phyloP scores from a whole-genome alignment of 1,140 invertebrate species.

The Zaprionus lachaisei region DNA sequence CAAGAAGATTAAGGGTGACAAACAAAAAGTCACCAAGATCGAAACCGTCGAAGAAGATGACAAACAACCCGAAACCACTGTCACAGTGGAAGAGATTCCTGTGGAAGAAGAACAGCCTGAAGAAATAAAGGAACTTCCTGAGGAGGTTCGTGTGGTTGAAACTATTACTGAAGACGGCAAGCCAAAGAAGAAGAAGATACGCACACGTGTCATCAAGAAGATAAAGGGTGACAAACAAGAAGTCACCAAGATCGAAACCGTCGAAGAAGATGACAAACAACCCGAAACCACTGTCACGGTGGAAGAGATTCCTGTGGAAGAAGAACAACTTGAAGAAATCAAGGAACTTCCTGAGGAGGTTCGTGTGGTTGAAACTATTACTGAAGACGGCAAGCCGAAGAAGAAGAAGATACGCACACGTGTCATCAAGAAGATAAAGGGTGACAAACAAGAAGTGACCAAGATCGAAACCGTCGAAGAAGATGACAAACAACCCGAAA shows the following conservation, averaged over 20 bases:
- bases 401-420: conserved; percentile 39
- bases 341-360: conserved; percentile 37
- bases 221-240: conserved; percentile 39
- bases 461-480: conserved; percentile 38
- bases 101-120: conserved; percentile 22
- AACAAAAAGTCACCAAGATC: conserved; percentile 38
- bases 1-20: conserved; percentile 40
- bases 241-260: conserved; percentile 39
- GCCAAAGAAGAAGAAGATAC: conserved; percentile 34
- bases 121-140: conserved; percentile 34
- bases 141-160: conserved; percentile 32
- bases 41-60: conserved; percentile 40
- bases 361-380: conserved; percentile 28
- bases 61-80: conserved; percentile 31
- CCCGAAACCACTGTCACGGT: conserved; percentile 31
- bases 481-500: conserved; percentile 34
- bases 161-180: conserved; percentile 33
- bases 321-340: conserved; percentile 21
- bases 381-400: conserved; percentile 33
- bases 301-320: conserved; percentile 28
- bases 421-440: conserved; percentile 40
- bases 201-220: conserved; percentile 39
- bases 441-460: conserved; percentile 34
- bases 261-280: conserved; percentile 38
- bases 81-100: conserved; percentile 29